A percentile compares a stretch with the other conserved stretches of the same genome.
These are phyloP conservation scores for Rhea americana DNA, from an alignment of 2,113 vertebrate species.

Conservation along the genomic window DNA sequence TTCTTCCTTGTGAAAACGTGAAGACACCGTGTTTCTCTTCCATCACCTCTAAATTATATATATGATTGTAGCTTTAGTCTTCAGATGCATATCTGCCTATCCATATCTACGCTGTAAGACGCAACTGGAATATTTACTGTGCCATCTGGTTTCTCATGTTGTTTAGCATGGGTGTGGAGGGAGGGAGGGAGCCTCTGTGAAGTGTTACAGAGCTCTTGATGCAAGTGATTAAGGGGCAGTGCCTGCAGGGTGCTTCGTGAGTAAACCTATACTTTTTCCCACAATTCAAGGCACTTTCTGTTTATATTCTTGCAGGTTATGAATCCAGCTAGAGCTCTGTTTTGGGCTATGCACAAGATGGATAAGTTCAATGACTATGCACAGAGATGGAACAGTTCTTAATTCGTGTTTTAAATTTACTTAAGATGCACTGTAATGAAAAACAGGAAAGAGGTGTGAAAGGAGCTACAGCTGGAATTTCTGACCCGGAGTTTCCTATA, in stretches of 20 bases:
- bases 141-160: not conserved
- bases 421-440: not conserved
- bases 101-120: accelerated
- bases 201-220: not conserved
- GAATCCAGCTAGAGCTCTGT: not conserved
- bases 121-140: accelerated
- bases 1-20: not conserved
- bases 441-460: not conserved
- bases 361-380: not conserved
- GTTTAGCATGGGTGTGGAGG: accelerated
- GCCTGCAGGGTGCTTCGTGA: not conserved
- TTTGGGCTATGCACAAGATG: not conserved
- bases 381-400: not conserved
- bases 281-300: not conserved
- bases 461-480: not conserved
- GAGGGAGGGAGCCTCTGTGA: not conserved
- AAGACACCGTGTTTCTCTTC: not conserved
- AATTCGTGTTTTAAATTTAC: not conserved
- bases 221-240: not conserved
- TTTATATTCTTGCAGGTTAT: not conserved
- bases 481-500: not conserved
- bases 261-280: not conserved
- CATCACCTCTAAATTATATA: not conserved
- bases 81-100: not conserved
- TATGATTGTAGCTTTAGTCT: not conserved